These are phyloP conservation scores for Drosophila subpulchrella DNA, from an alignment of 1,140 invertebrate species.

Conservation along the genomic window DNA sequence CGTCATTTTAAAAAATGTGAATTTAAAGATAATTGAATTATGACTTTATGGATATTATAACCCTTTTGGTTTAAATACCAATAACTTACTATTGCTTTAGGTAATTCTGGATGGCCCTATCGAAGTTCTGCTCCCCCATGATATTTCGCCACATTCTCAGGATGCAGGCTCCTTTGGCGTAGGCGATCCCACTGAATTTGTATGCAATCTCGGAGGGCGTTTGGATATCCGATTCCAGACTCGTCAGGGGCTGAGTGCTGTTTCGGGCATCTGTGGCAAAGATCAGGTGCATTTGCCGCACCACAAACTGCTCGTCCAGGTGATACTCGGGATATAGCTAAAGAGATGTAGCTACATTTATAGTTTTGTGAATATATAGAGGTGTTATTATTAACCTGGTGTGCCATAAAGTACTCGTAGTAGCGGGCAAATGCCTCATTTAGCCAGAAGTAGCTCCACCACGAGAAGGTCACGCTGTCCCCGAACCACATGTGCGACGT, in stretches of 20 bases:
- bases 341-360: neutral
- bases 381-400: no score
- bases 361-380: no score
- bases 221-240: constrained; percentile 79
- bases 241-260: constrained; percentile 87
- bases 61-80: no score
- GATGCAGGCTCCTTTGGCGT: constrained; percentile 89
- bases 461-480: constrained; percentile 88
- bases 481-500: constrained; percentile 89
- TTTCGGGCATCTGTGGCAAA: constrained; percentile 87
- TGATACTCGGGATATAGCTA: constrained; percentile 84
- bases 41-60: no score
- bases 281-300: constrained; percentile 88
- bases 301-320: constrained; percentile 86
- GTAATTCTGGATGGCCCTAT: constrained; percentile 87
- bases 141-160: constrained; percentile 90
- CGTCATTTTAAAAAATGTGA: no score
- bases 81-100: constrained; percentile 85
- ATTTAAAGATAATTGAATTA: neutral
- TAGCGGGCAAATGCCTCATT: constrained; percentile 90
- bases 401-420: constrained; percentile 87
- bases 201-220: constrained; percentile 84
- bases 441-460: constrained; percentile 89
- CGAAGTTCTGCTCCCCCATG: constrained; percentile 88
- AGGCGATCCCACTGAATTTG: constrained; percentile 87